Conservation (phyloP, 2,113 vertebrate species). For the Australoheros scitulus region DNA sequence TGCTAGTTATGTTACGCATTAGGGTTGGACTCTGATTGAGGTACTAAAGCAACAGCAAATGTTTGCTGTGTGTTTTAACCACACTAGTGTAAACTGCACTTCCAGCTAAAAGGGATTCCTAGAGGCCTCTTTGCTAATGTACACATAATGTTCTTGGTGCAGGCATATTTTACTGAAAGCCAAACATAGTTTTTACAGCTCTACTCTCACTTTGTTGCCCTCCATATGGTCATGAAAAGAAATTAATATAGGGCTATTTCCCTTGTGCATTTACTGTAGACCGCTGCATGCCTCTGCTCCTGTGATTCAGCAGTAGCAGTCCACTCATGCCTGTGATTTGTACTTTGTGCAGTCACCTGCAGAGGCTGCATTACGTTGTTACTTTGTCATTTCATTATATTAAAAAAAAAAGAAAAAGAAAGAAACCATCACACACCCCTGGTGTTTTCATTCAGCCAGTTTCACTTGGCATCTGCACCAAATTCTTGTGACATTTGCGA, state of each 20-base stretch:
- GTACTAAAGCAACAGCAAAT: neutral
- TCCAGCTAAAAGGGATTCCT: neutral
- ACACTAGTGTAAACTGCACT: neutral
- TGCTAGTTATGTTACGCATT: neutral
- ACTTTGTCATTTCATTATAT: neutral
- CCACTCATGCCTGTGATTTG: neutral
- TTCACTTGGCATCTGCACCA: neutral
- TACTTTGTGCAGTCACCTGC: neutral
- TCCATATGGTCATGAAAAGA: no score
- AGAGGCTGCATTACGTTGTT: neutral
- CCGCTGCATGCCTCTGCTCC: neutral
- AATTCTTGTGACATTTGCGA: neutral
- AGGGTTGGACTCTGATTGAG: neutral
- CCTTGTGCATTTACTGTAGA: neutral
- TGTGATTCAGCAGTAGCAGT: neutral
- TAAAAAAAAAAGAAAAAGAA: neutral
- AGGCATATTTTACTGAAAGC: neutral
- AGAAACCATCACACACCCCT: neutral
- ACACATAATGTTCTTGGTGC: neutral
- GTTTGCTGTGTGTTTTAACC: neutral
- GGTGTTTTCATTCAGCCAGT: neutral
- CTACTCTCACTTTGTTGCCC: neutral
- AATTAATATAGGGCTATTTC: neutral
- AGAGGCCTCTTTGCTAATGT: neutral
- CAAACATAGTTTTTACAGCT: constrained; percentile 6